Evolutionary conservation across 1,140 invertebrate species (phyloP).

Genomic region (Drosophila novamexicana): DNA sequence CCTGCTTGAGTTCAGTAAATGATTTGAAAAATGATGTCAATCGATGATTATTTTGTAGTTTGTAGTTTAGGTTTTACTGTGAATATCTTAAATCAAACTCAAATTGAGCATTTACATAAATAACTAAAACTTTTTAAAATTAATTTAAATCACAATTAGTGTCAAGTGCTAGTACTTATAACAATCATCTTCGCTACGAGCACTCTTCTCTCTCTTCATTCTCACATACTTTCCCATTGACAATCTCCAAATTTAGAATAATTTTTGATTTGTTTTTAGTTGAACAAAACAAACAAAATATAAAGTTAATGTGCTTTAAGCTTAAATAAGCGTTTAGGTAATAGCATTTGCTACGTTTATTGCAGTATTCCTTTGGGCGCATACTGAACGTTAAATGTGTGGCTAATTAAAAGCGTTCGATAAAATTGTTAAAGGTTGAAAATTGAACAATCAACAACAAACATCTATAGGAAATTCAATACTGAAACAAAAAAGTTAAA

Average conservation of each 20-base stretch:
- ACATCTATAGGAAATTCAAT: conserved; percentile 35
- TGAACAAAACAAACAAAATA: background rate
- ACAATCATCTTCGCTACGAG: background rate
- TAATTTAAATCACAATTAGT: conserved; percentile 43
- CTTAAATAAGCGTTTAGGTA: conserved; percentile 1
- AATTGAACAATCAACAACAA: conserved; percentile 27
- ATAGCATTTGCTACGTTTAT: conserved; percentile 5
- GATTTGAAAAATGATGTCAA: conserved; percentile 27
- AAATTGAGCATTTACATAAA: conserved; percentile 39
- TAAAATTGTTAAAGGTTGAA: conserved; percentile 17
- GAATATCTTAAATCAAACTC: conserved; percentile 25
- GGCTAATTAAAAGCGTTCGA: background rate
- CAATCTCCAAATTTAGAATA: background rate
- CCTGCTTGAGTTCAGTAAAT: conserved; percentile 19
- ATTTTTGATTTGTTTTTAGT: conserved; percentile 5
- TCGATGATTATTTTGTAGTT: conserved; percentile 5
- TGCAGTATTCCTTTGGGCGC: conserved; percentile 3
- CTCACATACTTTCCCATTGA: background rate
- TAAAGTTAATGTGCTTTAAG: background rate
- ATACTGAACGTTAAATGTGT: conserved; percentile 17
- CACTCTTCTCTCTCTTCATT: background rate
- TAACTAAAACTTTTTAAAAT: conserved; percentile 41
- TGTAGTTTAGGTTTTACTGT: background rate
- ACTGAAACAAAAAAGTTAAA: conserved; percentile 31
- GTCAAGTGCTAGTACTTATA: conserved; percentile 10